These are phyloP conservation scores for Todiramphus saurophagus DNA, from an alignment of 2,113 vertebrate species.

Conservation along the genomic window DNA sequence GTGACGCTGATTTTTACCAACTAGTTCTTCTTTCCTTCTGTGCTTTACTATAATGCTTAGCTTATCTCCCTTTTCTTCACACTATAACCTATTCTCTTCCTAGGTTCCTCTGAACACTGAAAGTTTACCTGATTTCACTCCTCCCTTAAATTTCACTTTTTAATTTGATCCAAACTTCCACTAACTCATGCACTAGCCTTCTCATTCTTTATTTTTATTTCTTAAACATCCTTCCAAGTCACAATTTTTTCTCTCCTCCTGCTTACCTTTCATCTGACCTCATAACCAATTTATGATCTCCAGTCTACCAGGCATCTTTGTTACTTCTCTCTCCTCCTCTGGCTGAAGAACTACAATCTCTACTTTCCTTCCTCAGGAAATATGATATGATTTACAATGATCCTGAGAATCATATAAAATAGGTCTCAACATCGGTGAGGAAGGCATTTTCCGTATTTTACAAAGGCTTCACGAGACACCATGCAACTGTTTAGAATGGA, in stretches of 20 bases:
- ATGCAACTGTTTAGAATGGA: neutral
- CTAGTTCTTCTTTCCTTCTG: neutral
- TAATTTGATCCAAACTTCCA: neutral
- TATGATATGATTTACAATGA: neutral
- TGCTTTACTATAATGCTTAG: neutral
- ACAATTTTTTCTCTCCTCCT: neutral
- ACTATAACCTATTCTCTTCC: neutral
- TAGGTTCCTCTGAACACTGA: neutral
- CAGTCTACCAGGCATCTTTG: conserved; percentile 1
- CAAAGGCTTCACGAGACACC: neutral
- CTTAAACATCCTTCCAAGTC: neutral
- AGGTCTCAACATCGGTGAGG: neutral
- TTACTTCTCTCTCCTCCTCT: conserved; percentile 4
- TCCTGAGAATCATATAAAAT: conserved; percentile 21
- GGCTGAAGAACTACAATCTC: conserved; percentile 1
- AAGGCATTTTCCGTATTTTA: conserved; percentile 2
- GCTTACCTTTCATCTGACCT: conserved; percentile 36
- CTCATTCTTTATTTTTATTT: neutral
- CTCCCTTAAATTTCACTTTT: neutral
- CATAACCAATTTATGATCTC: neutral
- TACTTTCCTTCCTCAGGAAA: neutral
- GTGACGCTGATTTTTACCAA: neutral
- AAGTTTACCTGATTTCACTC: neutral
- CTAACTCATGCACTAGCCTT: neutral
- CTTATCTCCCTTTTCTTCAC: neutral